Conservation (phyloP, 2,888 invertebrate genomes). For the Nephrotoma guestfalica region DNA sequence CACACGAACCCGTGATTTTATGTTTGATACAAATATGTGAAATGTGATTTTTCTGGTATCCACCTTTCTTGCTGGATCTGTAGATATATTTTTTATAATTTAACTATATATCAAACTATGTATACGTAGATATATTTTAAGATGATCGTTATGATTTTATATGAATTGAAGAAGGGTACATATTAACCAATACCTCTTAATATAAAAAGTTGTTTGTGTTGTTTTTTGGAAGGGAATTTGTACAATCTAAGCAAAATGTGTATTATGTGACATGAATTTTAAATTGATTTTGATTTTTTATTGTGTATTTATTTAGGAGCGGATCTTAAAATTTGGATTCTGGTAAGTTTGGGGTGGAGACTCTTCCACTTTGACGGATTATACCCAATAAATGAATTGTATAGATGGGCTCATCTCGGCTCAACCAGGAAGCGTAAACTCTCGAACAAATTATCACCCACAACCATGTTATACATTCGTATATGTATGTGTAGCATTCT, state of each 20-base stretch:
- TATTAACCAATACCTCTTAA: background rate
- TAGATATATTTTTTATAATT: background rate
- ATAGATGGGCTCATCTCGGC: too few species aligned
- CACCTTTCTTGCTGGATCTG: background rate
- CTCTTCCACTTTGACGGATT: too few species aligned
- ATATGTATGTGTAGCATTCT: background rate
- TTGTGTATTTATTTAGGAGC: background rate
- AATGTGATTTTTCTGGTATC: too few species aligned
- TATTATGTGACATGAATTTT: background rate
- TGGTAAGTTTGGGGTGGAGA: background rate
- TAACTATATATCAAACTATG: background rate
- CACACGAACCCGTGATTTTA: background rate
- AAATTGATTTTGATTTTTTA: background rate
- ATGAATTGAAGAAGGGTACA: background rate
- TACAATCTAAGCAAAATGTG: background rate
- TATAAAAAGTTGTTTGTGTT: background rate
- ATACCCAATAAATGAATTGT: too few species aligned
- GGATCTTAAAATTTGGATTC: background rate
- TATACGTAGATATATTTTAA: background rate
- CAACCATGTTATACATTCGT: background rate
- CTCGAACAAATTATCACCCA: background rate
- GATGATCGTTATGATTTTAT: background rate
- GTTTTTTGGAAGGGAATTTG: background rate
- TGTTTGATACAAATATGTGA: background rate
- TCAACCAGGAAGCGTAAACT: too few species aligned